Base-by-base conservation (phyloP, 2,797 vertebrate genomes). In the Linurgus olivaceus region DNA sequence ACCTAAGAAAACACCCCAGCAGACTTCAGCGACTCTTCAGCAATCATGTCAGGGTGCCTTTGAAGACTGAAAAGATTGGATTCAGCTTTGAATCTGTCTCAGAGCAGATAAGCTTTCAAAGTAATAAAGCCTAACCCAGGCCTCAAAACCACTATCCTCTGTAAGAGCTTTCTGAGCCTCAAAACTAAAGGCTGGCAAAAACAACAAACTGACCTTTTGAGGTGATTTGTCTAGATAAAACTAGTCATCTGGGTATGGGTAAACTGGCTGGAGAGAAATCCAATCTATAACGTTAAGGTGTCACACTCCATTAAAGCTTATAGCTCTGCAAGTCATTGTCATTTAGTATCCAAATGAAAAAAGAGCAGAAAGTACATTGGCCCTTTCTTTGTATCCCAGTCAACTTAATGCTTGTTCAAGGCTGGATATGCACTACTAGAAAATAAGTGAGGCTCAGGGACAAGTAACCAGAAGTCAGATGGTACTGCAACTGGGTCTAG, bases 51-150 rank as follows among this genome's bases (percentile, higher is more conserved):
- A 89, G 48, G 63, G 15, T 55, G 77, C 67, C 75, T 94, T 78
- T 92, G 80, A 90, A 86, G 50, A 44, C 47, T 62, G 61, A 77
- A 66, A 72, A 61, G 85, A 78, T 7, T 80, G 61, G 76, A 77
- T 83, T 83, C 75, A 77, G 72, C 87, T 86, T 65, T 72, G 68
- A 83, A 65, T 77, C 61, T 77, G 48, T 48, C 61, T 70, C 75
- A 17, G 48, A 87, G 61, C 35, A 47, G 63, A 50, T 61, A 91
- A 96, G 89, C 63, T 91, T 87, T 73, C 50, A 15, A 66, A 65
- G 40, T 35, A 50, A n/a, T 44, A 54, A 92, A 91, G 54, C 15
- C 67, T 76, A 81, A 82, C 42, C n/a, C 20, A 66, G n/a, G 24
- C 55, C 50, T 79, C 75, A 63, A 37, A 77, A 51, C 2, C 12